Evolutionary conservation across 2,888 invertebrate genomes (phyloP).

Genomic region (Xestia rhomboidea): DNA sequence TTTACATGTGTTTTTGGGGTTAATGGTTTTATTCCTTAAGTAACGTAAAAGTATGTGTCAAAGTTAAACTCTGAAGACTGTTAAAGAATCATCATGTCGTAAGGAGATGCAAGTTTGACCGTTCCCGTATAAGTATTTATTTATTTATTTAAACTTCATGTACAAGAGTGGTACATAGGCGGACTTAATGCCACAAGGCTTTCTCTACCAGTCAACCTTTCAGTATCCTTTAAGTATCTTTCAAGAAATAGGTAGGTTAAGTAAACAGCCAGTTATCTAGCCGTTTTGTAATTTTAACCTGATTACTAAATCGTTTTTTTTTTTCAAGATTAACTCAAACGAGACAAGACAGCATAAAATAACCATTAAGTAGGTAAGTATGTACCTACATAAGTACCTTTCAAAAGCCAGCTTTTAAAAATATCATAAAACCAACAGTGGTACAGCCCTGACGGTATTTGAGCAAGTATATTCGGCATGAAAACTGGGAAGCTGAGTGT

Average conservation of each 20-base stretch:
- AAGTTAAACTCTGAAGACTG: neutral
- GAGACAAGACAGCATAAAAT: neutral
- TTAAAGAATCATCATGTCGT: neutral
- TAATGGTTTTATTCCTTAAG: neutral
- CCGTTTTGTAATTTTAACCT: neutral
- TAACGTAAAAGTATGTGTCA: neutral
- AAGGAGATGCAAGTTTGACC: neutral
- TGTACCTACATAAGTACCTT: too few relatives aligned
- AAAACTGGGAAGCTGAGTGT: neutral
- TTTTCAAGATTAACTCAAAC: neutral
- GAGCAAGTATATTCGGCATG: neutral
- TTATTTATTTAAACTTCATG: too few relatives aligned
- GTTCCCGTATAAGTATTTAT: too few relatives aligned
- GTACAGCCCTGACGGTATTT: neutral
- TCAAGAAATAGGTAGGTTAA: neutral
- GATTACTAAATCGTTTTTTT: neutral
- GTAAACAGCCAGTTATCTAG: neutral
- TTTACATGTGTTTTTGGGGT: neutral
- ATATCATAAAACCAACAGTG: neutral
- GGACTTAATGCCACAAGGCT: too few relatives aligned
- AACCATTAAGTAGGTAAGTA: too few relatives aligned
- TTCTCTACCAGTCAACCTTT: too few relatives aligned
- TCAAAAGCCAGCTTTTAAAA: neutral
- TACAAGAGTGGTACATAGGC: too few relatives aligned
- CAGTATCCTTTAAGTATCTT: too few relatives aligned